Conservation (phyloP, 1,140 invertebrate genomes). For the Calephelis virginiensis region DNA sequence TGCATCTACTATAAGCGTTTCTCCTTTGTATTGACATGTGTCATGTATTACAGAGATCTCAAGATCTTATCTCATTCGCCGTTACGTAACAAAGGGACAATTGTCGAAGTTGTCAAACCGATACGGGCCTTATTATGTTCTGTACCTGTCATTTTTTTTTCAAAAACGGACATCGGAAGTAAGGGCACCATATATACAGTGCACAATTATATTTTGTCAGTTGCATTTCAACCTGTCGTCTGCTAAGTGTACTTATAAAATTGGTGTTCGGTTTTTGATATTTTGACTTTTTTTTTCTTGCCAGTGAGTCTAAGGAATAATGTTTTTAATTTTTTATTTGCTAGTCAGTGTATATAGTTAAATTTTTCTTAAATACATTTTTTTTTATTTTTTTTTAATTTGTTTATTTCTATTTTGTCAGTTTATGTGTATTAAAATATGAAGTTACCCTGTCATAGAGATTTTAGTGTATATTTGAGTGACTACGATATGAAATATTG, state of each 20-base stretch:
- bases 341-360: no score
- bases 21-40: conserved; percentile 7
- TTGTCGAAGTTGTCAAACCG: conserved; percentile 36
- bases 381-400: no score
- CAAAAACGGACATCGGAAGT: conserved; percentile 66
- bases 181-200: conserved; percentile 24
- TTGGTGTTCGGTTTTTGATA: conserved; percentile 28
- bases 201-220: conserved; percentile 48
- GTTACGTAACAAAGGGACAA: conserved; percentile 25
- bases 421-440: conserved; percentile 36
- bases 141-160: conserved; percentile 68
- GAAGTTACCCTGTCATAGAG: conserved; percentile 57
- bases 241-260: conserved; percentile 46
- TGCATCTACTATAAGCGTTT: not conserved
- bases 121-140: conserved; percentile 44
- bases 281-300: not conserved
- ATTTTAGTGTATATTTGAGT: conserved; percentile 40
- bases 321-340: conserved; percentile 5
- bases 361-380: no score
- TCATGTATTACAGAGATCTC: conserved; percentile 14
- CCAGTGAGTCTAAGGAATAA: not conserved
- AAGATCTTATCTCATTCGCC: conserved; percentile 15
- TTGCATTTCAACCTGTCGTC: conserved; percentile 56
- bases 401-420: no score
- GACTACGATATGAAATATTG: conserved; percentile 51